Evolutionary conservation across 2,797 vertebrate species (phyloP).

Genomic region (Falco berigora): DNA sequence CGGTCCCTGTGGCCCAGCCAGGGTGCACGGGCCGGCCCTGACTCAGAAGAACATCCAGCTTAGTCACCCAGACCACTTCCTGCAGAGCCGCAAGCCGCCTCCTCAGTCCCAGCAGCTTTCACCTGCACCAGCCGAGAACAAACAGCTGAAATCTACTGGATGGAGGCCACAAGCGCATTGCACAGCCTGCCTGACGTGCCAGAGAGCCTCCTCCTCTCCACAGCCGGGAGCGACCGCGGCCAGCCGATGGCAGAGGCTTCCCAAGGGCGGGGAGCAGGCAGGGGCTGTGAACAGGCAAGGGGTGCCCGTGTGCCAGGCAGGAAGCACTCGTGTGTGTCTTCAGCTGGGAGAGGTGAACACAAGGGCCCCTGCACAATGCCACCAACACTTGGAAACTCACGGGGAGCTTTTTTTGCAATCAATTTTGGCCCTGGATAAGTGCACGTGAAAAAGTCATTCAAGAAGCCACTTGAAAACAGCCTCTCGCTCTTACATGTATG

Average conservation of each 20-base stretch:
- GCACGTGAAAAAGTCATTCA: constrained; percentile 22
- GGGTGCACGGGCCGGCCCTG: neutral
- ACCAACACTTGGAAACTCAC: neutral
- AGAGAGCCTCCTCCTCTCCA: neutral
- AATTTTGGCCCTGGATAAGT: neutral
- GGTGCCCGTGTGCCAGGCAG: neutral
- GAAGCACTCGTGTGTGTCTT: rapidly evolving
- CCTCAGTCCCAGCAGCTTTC: neutral
- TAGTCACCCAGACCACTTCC: neutral
- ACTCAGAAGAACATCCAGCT: neutral
- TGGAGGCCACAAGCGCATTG: neutral
- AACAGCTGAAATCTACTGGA: neutral
- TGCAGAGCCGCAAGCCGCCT: neutral
- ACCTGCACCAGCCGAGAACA: neutral
- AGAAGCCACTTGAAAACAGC: neutral
- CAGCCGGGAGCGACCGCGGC: neutral
- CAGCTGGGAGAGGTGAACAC: neutral
- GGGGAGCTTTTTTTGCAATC: neutral
- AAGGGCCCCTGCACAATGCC: rapidly evolving
- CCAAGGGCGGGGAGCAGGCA: neutral
- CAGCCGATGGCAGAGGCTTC: neutral
- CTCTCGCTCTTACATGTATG: neutral
- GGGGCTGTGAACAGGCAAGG: neutral
- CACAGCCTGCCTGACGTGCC: neutral
- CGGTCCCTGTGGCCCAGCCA: rapidly evolving